Evolutionary conservation across 2,113 vertebrate species (phyloP), one percentile per base, ranked within the genome.

Genomic region (Ornithorhynchus anatinus): DNA sequence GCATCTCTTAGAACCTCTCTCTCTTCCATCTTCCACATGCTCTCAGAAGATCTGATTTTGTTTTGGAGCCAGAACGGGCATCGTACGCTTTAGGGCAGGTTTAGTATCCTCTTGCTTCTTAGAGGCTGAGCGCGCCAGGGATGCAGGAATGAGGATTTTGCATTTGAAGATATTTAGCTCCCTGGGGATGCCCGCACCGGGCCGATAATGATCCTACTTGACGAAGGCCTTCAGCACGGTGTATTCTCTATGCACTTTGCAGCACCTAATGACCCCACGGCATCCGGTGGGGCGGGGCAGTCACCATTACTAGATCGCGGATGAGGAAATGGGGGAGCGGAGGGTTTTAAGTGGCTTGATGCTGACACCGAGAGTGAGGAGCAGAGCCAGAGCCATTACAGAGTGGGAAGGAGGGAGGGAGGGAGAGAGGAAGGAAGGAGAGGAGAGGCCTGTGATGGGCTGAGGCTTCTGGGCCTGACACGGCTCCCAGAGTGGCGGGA

Each of bases 241-340:
- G 60, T 48, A 45, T 53, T 75, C 75, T 57, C 66, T 60, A 80
- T 75, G 57, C 70, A 48, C 40, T 72, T 80, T 23, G 63, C 58
- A 70, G 35, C 43, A 47, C 58, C 48, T 72, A 67, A 73, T 75
- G 63, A 13, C 38, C 61, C 64, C 35, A 76, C 63, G 68, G 32
- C 58, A 15, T 73, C 77, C 61, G 29, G 0, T 7, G 37, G 57
- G 68, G 60, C 39, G 27, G 33, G 31, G 15, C 40, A 42, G 39
- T 57, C 57, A 25, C 0, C 60, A 32, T 60, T 70, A 29, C 36
- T 57, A 51, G 71, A 75, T 73, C 58, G 61, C 5, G 2, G 52
- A n/a, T n/a, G 44, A 78, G 68, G 37, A 73, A 51, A 17, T 32
- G 20, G 59, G 39, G 31, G 51, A 25, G 63, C 50, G 44, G 23